Percentiles rank a stretch among this genome's conserved stretches.
Conservation (phyloP, 2,797 vertebrate genomes). For the Micromesistius poutassou region DNA sequence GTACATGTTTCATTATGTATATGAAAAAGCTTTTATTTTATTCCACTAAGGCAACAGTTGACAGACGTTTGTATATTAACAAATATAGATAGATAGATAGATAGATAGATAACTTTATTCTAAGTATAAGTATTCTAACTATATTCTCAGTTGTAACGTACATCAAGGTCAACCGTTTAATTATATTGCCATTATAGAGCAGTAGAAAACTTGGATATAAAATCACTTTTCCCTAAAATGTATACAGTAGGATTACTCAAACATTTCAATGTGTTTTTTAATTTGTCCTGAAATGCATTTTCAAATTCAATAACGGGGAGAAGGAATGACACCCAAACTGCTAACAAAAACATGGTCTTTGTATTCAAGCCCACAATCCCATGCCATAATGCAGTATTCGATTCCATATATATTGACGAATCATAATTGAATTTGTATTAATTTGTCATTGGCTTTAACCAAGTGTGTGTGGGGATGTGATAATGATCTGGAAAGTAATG, state of each 20-base stretch:
- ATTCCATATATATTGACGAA: background rate
- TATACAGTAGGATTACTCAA: background rate
- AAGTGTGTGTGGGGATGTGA: background rate
- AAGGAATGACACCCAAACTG: background rate
- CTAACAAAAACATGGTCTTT: background rate
- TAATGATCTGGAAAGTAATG: background rate
- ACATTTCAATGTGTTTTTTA: background rate
- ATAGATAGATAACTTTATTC: no score
- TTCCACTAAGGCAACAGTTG: background rate
- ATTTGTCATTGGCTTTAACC: background rate
- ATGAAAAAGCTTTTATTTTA: background rate
- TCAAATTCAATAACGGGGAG: background rate
- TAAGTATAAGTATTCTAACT: background rate
- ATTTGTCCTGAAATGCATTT: background rate
- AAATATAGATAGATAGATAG: background rate
- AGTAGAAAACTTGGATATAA: background rate
- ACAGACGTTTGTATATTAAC: background rate
- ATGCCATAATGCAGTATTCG: background rate
- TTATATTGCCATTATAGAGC: background rate
- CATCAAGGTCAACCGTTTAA: background rate
- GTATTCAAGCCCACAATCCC: background rate
- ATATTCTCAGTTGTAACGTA: background rate
- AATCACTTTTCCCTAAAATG: background rate
- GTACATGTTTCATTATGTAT: background rate
- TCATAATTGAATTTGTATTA: background rate